Conservation (phyloP, 2,797 vertebrate genomes). For the Neostethus bicornis region DNA sequence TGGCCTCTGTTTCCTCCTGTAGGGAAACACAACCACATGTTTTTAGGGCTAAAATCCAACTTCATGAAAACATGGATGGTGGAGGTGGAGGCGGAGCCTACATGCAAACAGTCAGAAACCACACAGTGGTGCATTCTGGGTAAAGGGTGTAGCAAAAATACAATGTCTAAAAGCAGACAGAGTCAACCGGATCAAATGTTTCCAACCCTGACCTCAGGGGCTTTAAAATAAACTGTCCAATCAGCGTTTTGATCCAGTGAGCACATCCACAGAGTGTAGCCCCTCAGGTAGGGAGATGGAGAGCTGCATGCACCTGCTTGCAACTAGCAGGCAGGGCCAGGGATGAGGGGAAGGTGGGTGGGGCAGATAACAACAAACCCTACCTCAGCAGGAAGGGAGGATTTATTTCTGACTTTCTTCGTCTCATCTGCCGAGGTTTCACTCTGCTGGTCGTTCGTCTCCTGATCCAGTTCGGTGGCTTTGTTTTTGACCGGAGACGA, state of each 20-base stretch:
- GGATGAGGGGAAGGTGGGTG: not conserved
- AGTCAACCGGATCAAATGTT: slow-evolving; percentile 19
- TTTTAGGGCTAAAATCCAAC: not conserved
- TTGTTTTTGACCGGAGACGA: slow-evolving; percentile 1
- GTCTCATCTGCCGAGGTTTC: slow-evolving; percentile 22
- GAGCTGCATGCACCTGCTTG: slow-evolving; percentile 39
- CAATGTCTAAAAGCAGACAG: slow-evolving; percentile 18
- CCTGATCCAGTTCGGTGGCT: slow-evolving; percentile 4
- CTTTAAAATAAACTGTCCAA: slow-evolving; percentile 26
- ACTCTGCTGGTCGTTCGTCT: slow-evolving; percentile 14
- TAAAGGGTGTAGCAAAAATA: not conserved
- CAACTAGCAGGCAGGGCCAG: slow-evolving; percentile 22
- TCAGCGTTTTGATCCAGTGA: slow-evolving; percentile 5
- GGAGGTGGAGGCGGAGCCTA: slow-evolving; percentile 16
- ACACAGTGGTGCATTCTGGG: not conserved
- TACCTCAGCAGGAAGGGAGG: slow-evolving; percentile 68
- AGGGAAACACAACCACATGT: slow-evolving; percentile 19
- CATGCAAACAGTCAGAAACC: slow-evolving; percentile 25
- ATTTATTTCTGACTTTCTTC: slow-evolving; percentile 31
- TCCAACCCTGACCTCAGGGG: slow-evolving; percentile 68
- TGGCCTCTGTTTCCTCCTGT: slow-evolving; percentile 63
- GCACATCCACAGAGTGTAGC: slow-evolving; percentile 19
- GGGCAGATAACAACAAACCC: slow-evolving; percentile 55
- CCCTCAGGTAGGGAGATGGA: slow-evolving; percentile 61
- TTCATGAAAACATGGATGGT: not conserved